A percentile compares a stretch with the other conserved stretches of the same genome.
Evolutionary conservation across 1,140 invertebrate species (phyloP).

Genomic region (Euura lappo): DNA sequence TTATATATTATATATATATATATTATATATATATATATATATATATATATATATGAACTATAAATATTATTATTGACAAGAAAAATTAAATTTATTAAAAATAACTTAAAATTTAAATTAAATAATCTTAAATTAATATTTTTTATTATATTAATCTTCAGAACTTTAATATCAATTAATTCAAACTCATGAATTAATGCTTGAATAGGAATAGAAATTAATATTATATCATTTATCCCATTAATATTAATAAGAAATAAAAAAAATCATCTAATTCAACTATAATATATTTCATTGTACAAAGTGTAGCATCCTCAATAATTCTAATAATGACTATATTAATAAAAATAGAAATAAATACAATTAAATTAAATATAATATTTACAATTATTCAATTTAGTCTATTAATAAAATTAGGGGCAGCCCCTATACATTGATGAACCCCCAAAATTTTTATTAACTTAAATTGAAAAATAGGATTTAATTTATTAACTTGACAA

Average conservation of each 20-base stretch:
- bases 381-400: slow-evolving; percentile 41
- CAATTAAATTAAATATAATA: slow-evolving; percentile 38
- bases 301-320: slow-evolving; percentile 57
- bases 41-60: slow-evolving; percentile 61
- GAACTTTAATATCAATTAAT: slow-evolving; percentile 58
- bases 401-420: slow-evolving; percentile 57
- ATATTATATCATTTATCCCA: slow-evolving; percentile 61
- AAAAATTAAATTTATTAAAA: slow-evolving; percentile 61
- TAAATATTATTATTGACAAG: slow-evolving; percentile 63
- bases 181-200: slow-evolving; percentile 58
- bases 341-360: slow-evolving; percentile 28
- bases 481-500: slow-evolving; percentile 61
- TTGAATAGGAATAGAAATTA: slow-evolving; percentile 66
- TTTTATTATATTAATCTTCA: slow-evolving; percentile 57
- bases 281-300: slow-evolving; percentile 61
- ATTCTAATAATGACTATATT: slow-evolving; percentile 38
- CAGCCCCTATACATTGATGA: slow-evolving; percentile 59
- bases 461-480: slow-evolving; percentile 51
- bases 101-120: slow-evolving; percentile 52
- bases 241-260: slow-evolving; percentile 55
- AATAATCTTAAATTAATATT: slow-evolving; percentile 51
- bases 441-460: slow-evolving; percentile 58
- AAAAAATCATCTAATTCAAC: slow-evolving; percentile 49
- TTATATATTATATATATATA: too few species aligned
- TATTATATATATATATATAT: too few species aligned